Percentiles rank a stretch among this genome's conserved stretches.
phyloP scores from a whole-genome alignment of 2,797 vertebrate genomes.

The Myotis findleyi region DNA sequence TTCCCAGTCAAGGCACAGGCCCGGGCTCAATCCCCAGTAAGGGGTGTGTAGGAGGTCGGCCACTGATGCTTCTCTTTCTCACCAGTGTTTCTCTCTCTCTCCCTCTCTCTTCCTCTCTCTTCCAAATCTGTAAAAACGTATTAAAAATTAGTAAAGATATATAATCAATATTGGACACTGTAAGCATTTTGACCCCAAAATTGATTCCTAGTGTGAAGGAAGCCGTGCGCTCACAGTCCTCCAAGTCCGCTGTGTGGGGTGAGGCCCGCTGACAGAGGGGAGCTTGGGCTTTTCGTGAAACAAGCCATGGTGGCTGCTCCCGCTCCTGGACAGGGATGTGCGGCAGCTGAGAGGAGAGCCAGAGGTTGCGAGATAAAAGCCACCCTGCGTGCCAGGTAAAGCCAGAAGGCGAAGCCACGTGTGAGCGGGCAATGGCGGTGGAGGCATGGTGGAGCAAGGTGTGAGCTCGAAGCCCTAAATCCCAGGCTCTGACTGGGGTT shows the following conservation, averaged over 20 bases:
- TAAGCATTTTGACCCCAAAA: not conserved
- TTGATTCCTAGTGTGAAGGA: not conserved
- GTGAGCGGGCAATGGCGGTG: not conserved
- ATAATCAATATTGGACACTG: not conserved
- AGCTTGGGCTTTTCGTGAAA: not conserved
- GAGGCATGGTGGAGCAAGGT: not conserved
- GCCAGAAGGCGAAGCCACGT: not conserved
- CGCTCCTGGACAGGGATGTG: not conserved
- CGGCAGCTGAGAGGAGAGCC: not conserved
- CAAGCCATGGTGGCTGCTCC: not conserved
- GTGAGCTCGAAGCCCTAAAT: not conserved
- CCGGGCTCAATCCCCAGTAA: not conserved
- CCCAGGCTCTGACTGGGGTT: not conserved
- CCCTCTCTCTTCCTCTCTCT: not conserved
- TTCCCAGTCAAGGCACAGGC: not conserved
- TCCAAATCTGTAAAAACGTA: not conserved
- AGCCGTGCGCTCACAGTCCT: not conserved
- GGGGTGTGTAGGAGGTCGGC: not conserved
- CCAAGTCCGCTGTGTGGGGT: not conserved
- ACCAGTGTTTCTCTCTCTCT: not conserved
- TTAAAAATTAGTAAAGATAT: not conserved
- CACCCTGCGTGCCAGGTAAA: not conserved
- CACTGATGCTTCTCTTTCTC: not conserved
- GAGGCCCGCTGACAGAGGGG: not conserved
- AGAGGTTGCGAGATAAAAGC: not conserved